Evolutionary conservation across 2,888 invertebrate species (phyloP).

Genomic region (Hanleya hanleyi): DNA sequence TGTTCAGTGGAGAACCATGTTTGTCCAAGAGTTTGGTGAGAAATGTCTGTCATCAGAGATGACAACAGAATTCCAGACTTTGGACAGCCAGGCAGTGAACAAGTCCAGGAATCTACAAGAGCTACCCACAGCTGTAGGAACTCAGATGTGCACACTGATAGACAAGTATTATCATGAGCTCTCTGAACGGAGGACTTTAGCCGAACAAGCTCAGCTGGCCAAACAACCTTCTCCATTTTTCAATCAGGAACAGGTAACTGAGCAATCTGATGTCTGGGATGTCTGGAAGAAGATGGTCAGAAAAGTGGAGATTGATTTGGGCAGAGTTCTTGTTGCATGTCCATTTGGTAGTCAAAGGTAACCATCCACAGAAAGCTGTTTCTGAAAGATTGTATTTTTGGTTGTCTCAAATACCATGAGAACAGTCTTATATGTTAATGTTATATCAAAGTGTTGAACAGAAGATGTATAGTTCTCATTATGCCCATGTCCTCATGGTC

Average conservation of each 20-base stretch:
- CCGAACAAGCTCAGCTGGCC: constrained; percentile 31
- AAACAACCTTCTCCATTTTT: constrained; percentile 50
- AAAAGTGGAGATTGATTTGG: constrained; percentile 57
- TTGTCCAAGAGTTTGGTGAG: constrained; percentile 52
- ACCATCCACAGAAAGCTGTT: background rate
- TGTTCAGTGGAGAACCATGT: constrained; percentile 51
- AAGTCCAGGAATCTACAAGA: constrained; percentile 64
- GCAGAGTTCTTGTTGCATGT: constrained; percentile 61
- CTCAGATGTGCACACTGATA: constrained; percentile 45
- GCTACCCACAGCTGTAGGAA: constrained; percentile 44
- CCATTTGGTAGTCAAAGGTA: constrained; percentile 69
- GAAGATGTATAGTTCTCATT: too few relatives aligned
- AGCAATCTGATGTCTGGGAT: constrained; percentile 17
- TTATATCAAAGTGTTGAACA: too few relatives aligned
- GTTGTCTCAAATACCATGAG: too few relatives aligned
- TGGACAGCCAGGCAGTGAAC: constrained; percentile 49
- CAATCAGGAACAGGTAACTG: constrained; percentile 22
- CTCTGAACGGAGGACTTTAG: constrained; percentile 29
- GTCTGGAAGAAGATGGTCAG: constrained; percentile 47
- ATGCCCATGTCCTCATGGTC: too few relatives aligned
- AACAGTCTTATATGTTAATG: too few relatives aligned
- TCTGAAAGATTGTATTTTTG: too few relatives aligned
- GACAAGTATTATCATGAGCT: constrained; percentile 40
- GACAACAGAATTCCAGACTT: constrained; percentile 40
- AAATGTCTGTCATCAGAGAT: constrained; percentile 49